Base-by-base conservation (phyloP, 2,797 vertebrate genomes). In the Lindbergichthys nudifrons region DNA sequence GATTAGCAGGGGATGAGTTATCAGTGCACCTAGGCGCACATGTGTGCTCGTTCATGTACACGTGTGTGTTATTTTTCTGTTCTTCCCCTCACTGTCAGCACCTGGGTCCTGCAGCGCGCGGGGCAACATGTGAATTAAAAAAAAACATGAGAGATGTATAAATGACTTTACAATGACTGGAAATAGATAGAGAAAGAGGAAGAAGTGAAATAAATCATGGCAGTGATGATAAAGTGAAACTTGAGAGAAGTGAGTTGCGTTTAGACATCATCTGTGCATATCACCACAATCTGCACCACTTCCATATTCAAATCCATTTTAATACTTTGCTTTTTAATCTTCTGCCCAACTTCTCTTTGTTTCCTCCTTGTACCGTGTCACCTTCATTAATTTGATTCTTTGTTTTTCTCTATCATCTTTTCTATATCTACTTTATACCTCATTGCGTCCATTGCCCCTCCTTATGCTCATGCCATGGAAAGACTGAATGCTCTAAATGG, bases 201-300 rank as follows among this genome's bases (percentile, higher is more conserved):
- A 87, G 86, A 88, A 85, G 83, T 77, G 82, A 88, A 85, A 91
- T 62, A 88, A 84, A 75, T 52, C 64, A 75, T 18, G 42, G 59
- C 56, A 6, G 48, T 58, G 65, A 69, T 77, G 79, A 83, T 88
- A 78, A 87, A 86, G 72, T 83, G 84, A 89, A 91, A 90, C 87
- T 77, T 43, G 19, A 56, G 32, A 39, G 16, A 52, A 68, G 81
- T 83, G 87, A 81, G 84, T 85, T 87, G 61, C 69, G 70, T 79
- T 83, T 68, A 50, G 83, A 77, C 67, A 75, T 82, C 66, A 81
- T 81, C 82, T 83, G 64, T 67, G 66, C 60, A 15, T 66, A 75
- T 77, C n/a, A 42, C 75, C 83, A 56, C 81, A 80, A 67, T 74
- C 54, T 71, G 74, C 69, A 80, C 79, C 70, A 75, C 86, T 87